Base-by-base conservation (phyloP, 1,140 invertebrate genomes). In the Calephelis nemesis region DNA sequence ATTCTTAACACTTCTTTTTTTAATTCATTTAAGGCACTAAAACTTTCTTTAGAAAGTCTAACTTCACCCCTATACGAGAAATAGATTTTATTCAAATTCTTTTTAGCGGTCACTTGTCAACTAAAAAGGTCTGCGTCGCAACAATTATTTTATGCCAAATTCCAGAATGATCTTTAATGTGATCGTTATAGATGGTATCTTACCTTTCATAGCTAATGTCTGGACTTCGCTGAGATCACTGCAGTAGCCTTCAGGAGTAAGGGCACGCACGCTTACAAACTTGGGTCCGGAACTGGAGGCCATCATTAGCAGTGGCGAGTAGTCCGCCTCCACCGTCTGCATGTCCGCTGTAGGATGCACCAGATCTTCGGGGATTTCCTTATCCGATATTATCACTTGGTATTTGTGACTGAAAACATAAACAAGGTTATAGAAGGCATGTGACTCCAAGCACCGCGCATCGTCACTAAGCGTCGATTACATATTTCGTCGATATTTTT, bases 151-250 rank as follows among this genome's bases (percentile, higher is more conserved):
- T 30, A 30, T 1, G 30, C 30, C 3, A 30, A 2, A 0, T 30
- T 30, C 30, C 30, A 30, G 30, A 30, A 30, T 4, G 1, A 30
- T 30, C 3, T 30, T 30, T 2, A 30, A 2, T 4, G 30, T 30
- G 2, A 30, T 30, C 30, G 1, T 30, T 1, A 30, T 30, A 30
- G 30, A 0, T 30, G 63, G 48, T 45, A 81, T 71, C 93, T 92
- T 77, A 84, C 90, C 79, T 47, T 89, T 81, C 73, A 92, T 89
- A 67, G 82, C 74, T 4, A 93, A 79, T 12, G 92, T 92, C 9
- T 91, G 88, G 11, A 93, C 81, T 85, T 96, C 95, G 50, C 95
- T 96, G 5, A 94, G 74, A 5, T 90, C 70, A 49, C 96, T 96
- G 52, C 86, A 90, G 76, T 95, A 96, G 0, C 96, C 96, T 47